These are phyloP conservation scores for Cyclina sinensis DNA, from an alignment of 1,140 invertebrate species.

Conservation along the genomic window DNA sequence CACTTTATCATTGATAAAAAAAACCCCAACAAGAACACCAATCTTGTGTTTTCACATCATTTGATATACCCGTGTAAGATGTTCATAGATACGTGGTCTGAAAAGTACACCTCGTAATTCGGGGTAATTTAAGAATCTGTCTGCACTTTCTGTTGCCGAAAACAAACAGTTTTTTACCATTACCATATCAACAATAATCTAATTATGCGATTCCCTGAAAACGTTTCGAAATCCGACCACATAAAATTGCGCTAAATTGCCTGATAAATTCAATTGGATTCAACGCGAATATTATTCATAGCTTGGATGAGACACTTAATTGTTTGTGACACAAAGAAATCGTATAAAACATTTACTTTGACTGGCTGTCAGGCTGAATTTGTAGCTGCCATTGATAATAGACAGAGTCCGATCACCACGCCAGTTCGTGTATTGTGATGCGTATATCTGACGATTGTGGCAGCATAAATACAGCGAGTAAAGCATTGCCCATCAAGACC, in stretches of 20 bases:
- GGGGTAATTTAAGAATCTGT: too few relatives aligned
- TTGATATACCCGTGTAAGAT: too few relatives aligned
- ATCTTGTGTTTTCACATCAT: too few relatives aligned
- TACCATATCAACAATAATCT: too few relatives aligned
- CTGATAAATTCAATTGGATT: conserved; percentile 67
- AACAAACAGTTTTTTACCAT: too few relatives aligned
- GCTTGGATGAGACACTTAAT: conserved; percentile 44
- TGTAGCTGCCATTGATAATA: conserved; percentile 45
- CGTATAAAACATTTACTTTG: conserved; percentile 69
- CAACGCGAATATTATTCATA: conserved; percentile 66
- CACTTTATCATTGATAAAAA: too few relatives aligned
- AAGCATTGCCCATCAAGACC: conserved; percentile 42
- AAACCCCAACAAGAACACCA: too few relatives aligned
- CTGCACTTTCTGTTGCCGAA: too few relatives aligned
- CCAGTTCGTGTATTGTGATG: conserved; percentile 41
- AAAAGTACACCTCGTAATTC: too few relatives aligned
- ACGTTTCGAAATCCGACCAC: conserved; percentile 40
- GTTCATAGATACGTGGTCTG: too few relatives aligned
- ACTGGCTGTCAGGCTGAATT: conserved; percentile 64
- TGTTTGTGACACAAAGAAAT: conserved; percentile 67
- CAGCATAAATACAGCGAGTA: conserved; percentile 25
- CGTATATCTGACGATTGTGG: neutral
- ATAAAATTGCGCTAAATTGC: conserved; percentile 63
- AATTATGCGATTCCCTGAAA: neutral
- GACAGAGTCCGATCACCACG: conserved; percentile 8